phyloP scores from a whole-genome alignment of 2,888 invertebrate species.

The Drosophila sordidapex region DNA sequence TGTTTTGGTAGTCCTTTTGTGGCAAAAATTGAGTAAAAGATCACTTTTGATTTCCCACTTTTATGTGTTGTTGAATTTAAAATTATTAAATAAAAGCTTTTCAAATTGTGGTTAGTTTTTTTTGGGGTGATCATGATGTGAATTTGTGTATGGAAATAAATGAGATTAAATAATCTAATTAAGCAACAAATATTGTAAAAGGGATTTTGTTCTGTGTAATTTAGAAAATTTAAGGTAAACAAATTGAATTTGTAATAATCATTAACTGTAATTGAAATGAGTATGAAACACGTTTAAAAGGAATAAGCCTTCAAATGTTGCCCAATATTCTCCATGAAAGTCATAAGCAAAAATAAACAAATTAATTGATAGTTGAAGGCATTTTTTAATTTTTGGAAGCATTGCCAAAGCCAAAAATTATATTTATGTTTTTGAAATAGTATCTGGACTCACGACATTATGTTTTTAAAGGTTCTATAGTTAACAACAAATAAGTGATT shows the following conservation, averaged over 20 bases:
- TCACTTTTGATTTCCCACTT: constrained; percentile 23
- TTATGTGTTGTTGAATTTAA: constrained; percentile 17
- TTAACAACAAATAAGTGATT: neutral
- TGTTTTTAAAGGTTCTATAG: neutral
- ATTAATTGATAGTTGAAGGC: too few relatives aligned
- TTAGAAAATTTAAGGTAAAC: neutral
- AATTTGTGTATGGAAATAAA: neutral
- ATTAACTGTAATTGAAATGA: neutral
- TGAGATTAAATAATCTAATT: constrained; percentile 1
- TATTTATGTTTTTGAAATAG: neutral
- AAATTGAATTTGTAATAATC: neutral
- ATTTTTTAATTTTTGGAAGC: neutral
- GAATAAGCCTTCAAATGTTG: too few relatives aligned
- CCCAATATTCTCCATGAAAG: too few relatives aligned
- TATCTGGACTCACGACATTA: neutral
- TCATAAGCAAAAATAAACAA: too few relatives aligned
- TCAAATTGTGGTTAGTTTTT: constrained; percentile 30
- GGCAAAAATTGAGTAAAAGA: constrained; percentile 34
- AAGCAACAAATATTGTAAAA: neutral
- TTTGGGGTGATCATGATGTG: neutral
- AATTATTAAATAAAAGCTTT: constrained; percentile 50
- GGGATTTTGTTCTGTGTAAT: neutral
- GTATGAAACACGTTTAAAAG: neutral
- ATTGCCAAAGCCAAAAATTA: neutral
- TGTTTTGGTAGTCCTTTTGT: constrained; percentile 7